Conservation (phyloP, 2,888 invertebrate species). For the Tortrix viridana region DNA sequence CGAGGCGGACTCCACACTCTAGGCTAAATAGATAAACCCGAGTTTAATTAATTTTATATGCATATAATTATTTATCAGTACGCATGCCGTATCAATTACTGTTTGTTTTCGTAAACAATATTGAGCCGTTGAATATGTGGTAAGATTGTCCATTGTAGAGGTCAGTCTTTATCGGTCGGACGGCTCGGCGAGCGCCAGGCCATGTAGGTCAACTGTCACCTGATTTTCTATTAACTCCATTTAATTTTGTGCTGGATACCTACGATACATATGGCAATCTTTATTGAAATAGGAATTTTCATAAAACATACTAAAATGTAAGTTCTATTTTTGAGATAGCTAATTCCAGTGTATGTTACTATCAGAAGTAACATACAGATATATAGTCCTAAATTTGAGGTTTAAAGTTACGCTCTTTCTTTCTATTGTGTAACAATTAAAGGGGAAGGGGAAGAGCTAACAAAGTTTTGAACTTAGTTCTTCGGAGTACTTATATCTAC, state of each 20-base stretch:
- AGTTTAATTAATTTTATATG: too few species aligned
- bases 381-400: too few species aligned
- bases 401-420: too few species aligned
- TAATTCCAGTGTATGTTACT: too few species aligned
- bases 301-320: not conserved
- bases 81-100: not conserved
- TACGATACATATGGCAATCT: not conserved
- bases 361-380: too few species aligned
- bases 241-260: constrained; percentile 38
- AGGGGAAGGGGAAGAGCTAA: too few species aligned
- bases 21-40: too few species aligned
- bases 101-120: constrained; percentile 5
- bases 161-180: constrained; percentile 64
- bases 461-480: too few species aligned
- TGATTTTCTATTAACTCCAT: constrained; percentile 58
- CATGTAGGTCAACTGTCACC: constrained; percentile 67
- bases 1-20: too few species aligned
- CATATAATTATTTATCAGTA: not conserved
- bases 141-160: constrained; percentile 45
- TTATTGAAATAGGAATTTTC: not conserved
- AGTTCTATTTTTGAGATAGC: not conserved
- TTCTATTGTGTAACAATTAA: too few species aligned
- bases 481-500: too few species aligned
- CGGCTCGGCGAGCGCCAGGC: constrained; percentile 43
- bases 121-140: not conserved